Evolutionary conservation across 2,113 vertebrate genomes (phyloP).

Genomic region (Acinonyx jubatus): DNA sequence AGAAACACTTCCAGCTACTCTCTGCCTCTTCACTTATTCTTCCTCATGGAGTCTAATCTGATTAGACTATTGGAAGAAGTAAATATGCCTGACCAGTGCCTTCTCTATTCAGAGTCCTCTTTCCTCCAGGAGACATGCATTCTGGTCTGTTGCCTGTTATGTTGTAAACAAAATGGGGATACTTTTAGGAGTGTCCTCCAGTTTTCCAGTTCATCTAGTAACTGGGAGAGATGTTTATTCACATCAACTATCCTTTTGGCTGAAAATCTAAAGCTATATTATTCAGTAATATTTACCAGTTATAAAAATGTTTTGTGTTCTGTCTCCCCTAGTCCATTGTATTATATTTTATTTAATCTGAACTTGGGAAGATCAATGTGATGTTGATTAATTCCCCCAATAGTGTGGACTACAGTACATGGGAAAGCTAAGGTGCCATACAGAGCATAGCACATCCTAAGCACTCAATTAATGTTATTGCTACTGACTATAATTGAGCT

Average conservation of each 20-base stretch:
- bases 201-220: background rate
- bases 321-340: background rate
- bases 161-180: background rate
- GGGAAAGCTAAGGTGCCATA: background rate
- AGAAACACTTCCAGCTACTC: background rate
- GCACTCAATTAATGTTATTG: background rate
- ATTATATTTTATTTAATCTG: background rate
- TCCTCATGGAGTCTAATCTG: background rate
- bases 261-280: background rate
- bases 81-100: background rate
- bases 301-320: background rate
- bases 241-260: background rate
- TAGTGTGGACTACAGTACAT: background rate
- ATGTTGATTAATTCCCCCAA: background rate
- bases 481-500: background rate
- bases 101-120: background rate
- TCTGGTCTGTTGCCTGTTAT: background rate
- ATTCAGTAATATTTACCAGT: background rate
- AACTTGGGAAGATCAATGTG: background rate
- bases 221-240: background rate
- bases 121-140: background rate
- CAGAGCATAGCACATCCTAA: background rate
- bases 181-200: background rate
- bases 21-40: background rate
- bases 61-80: background rate